Evolutionary conservation across 1,140 invertebrate genomes (phyloP).

Genomic region (Oscheius sp.): DNA sequence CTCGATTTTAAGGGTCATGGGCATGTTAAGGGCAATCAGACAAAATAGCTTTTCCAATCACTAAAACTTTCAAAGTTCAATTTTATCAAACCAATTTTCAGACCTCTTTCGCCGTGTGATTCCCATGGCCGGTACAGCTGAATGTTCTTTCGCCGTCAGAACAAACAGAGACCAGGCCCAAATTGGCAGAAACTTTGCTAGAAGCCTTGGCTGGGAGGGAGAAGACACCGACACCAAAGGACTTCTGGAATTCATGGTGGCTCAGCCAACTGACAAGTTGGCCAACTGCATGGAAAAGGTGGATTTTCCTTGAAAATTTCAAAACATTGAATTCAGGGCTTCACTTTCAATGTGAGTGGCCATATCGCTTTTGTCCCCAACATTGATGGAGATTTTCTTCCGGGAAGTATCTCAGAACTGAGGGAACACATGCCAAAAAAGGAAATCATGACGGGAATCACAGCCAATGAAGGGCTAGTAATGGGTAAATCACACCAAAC

Average conservation of each 20-base stretch:
- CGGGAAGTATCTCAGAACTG: conserved; percentile 20
- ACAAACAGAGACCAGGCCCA: conserved; percentile 2
- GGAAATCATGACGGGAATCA: conserved; percentile 20
- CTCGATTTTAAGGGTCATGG: too few relatives aligned
- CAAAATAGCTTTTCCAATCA: too few relatives aligned
- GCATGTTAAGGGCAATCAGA: too few relatives aligned
- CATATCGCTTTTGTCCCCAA: conserved; percentile 21
- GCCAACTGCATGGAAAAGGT: neutral
- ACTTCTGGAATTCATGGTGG: conserved; percentile 28
- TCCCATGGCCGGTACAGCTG: conserved; percentile 22
- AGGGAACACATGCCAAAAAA: conserved; percentile 30
- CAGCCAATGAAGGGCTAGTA: conserved; percentile 41
- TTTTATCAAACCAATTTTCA: too few relatives aligned
- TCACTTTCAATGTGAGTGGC: neutral
- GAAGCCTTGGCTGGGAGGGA: conserved; percentile 15
- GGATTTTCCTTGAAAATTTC: too few relatives aligned
- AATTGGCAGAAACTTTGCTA: neutral
- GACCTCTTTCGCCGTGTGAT: conserved; percentile 36
- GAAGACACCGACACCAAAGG: conserved; percentile 5
- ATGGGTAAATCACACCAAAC: too few relatives aligned
- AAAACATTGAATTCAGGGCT: too few relatives aligned
- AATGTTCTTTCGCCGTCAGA: conserved; percentile 1
- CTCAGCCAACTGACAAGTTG: conserved; percentile 7
- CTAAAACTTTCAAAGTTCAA: too few relatives aligned
- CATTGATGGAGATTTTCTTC: conserved; percentile 41